Evolutionary conservation across 2,797 vertebrate species (phyloP), one percentile per base, ranked within the genome.

Genomic region (Centropyge bicolor): DNA sequence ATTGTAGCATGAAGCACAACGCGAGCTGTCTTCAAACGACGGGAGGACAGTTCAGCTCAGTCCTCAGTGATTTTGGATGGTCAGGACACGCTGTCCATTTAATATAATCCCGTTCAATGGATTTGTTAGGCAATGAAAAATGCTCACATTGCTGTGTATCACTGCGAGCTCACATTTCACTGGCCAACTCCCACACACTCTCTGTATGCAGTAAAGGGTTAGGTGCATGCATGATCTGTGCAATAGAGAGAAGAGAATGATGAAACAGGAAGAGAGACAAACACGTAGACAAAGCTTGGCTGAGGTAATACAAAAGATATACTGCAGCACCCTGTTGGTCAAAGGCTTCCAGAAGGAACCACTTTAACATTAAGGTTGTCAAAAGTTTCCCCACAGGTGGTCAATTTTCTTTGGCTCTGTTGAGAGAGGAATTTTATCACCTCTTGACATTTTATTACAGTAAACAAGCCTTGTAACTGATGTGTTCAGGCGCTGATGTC

Each of bases 121-220:
- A 78, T 82, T 78, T 70, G 60, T 76, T 73, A 54, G 43, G 48
- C 80, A 77, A 66, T 74, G 36, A 77, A 76, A 76, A 76, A 60
- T 65, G 59, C 56, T 41, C 70, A 70, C 61, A 72, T 49, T 69
- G 51, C 63, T 41, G 48, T 36, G 73, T 77, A 63, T 78, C 49
- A 64, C 51, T 38, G 41, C 35, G 41, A 74, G 71, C 67, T 85
- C 62, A 62, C 31, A 80, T 69, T 60, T 76, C 24, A 60, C 56
- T 57, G 75, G 52, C 59, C 66, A 10, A 76, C 78, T 74, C 83
- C 81, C 78, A 86, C 78, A 60, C 72, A 54, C 17, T 40, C 41
- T 79, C 24, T 48, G 35, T 46, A 57, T 63, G 65, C 81, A 74
- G 49, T 41, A 27, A 57, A 49, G 57, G 64, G 31, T 20, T 59